phyloP scores from a whole-genome alignment of 1,140 invertebrate genomes.

The Lepidurus packardi region DNA sequence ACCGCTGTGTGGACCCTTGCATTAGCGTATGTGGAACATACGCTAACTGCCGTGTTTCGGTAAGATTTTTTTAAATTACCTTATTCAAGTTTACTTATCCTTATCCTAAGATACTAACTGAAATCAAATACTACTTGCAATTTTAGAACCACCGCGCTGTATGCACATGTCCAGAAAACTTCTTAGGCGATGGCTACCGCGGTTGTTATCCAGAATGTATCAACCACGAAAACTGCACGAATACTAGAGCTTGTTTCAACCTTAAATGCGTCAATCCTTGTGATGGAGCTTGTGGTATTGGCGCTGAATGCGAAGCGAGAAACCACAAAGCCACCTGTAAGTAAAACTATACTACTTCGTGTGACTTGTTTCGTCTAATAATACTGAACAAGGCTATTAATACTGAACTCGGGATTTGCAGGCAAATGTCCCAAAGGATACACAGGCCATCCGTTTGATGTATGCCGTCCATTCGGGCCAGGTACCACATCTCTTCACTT shows the following conservation, averaged over 20 bases:
- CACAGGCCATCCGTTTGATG: constrained; percentile 77
- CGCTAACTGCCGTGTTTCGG: constrained; percentile 34
- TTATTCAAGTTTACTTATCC: background rate
- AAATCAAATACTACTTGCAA: background rate
- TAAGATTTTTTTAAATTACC: background rate
- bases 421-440: constrained; percentile 72
- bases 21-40: constrained; percentile 30
- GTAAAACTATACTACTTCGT: constrained; percentile 56
- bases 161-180: constrained; percentile 64
- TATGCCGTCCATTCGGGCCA: constrained; percentile 64
- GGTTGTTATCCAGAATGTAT: constrained; percentile 44
- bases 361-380: constrained; percentile 35
- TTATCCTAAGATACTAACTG: background rate
- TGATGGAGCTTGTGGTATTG: constrained; percentile 62
- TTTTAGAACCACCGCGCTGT: constrained; percentile 44
- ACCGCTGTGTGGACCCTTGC: constrained; percentile 35
- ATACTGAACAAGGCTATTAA: too few species aligned
- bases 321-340: constrained; percentile 71
- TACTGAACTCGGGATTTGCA: constrained; percentile 55
- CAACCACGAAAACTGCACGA: constrained; percentile 44
- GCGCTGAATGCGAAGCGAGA: constrained; percentile 68
- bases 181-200: constrained; percentile 47
- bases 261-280: constrained; percentile 74
- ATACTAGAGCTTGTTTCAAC: constrained; percentile 56
- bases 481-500: background rate